Evolutionary conservation across 2,888 invertebrate species (phyloP).

Genomic region (Pachydiplax longipennis): DNA sequence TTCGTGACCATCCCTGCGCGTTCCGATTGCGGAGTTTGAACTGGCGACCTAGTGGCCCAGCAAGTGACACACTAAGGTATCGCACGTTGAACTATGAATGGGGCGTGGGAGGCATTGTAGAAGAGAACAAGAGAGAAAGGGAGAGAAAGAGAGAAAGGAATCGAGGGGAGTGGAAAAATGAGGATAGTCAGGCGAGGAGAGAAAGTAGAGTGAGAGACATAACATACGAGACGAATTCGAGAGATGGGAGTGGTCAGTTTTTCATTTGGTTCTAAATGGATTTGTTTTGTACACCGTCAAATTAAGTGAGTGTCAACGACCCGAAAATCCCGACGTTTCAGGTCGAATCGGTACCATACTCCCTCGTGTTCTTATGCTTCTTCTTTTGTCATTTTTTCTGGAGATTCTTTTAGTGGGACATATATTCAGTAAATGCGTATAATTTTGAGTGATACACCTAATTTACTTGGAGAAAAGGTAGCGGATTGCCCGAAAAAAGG

Average conservation of each 20-base stretch:
- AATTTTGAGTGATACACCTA: no score
- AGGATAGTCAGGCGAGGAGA: neutral
- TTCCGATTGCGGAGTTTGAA: slow-evolving; percentile 53
- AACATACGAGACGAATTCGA: neutral
- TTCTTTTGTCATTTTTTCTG: no score
- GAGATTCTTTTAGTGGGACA: no score
- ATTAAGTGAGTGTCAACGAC: no score
- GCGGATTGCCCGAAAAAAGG: no score
- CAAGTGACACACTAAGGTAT: slow-evolving; percentile 47
- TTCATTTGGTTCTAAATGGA: neutral
- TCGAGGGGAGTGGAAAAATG: neutral
- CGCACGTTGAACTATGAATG: slow-evolving; percentile 48
- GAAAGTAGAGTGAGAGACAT: slow-evolving; percentile 20
- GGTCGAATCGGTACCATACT: no score
- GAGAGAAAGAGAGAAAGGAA: slow-evolving; percentile 39
- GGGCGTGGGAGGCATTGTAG: neutral
- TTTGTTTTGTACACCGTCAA: no score
- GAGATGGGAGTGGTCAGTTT: neutral
- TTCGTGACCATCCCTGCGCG: neutral
- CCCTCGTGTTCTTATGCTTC: no score
- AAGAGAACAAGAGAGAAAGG: slow-evolving; percentile 9
- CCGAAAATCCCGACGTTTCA: no score
- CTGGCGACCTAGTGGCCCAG: slow-evolving; percentile 54
- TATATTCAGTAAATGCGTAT: no score
- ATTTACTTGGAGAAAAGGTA: no score